Evolutionary conservation across 2,113 vertebrate genomes (phyloP).

Genomic region (Alligator sinensis): DNA sequence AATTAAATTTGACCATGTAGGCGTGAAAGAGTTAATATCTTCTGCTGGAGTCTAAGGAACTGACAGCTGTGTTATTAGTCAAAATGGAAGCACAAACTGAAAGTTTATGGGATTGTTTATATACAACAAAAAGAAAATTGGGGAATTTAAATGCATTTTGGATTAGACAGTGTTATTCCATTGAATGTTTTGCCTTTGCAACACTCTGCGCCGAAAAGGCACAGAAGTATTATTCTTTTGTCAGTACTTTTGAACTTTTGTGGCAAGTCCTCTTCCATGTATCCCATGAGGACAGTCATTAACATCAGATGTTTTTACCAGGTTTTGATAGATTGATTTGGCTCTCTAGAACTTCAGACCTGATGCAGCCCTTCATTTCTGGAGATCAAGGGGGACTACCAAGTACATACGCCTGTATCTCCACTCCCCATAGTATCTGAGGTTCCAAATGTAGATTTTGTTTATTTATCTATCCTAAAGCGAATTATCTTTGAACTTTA

Average conservation of each 20-base stretch:
- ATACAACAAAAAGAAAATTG: neutral
- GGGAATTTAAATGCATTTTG: neutral
- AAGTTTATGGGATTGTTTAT: neutral
- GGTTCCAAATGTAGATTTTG: too few relatives aligned
- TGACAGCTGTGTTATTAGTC: neutral
- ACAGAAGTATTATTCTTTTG: accelerated
- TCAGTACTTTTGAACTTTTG: neutral
- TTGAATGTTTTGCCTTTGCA: neutral
- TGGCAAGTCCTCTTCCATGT: neutral
- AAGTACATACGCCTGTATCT: too few relatives aligned
- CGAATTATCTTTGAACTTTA: neutral
- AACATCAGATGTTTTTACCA: neutral
- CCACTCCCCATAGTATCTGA: too few relatives aligned
- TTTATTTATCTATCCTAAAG: too few relatives aligned
- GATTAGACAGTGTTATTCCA: neutral
- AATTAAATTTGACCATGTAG: neutral
- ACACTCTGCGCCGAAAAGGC: neutral
- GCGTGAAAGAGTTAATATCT: neutral
- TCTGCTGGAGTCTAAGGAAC: neutral
- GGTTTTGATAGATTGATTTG: neutral
- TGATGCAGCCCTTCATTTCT: too few relatives aligned
- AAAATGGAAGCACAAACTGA: neutral
- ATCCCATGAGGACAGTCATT: neutral
- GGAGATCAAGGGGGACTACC: too few relatives aligned
- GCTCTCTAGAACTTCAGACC: neutral